Conservation (phyloP, 2,113 vertebrate genomes). For the Heterocephalus glaber region DNA sequence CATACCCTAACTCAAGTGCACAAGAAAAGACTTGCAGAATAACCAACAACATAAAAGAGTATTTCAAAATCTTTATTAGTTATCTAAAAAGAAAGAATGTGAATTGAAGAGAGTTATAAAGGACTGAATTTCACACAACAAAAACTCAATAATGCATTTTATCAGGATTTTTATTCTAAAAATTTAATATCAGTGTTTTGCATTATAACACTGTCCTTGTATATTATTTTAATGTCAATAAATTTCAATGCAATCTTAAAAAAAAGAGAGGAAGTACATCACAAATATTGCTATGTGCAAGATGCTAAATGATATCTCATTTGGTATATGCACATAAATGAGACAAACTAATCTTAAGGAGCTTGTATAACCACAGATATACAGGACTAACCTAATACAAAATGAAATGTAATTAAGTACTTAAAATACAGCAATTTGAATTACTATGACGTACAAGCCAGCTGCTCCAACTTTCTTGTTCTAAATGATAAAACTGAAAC, state of each 20-base stretch:
- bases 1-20: not conserved
- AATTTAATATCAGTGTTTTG: slow-evolving; percentile 17
- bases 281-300: not conserved
- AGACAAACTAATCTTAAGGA: not conserved
- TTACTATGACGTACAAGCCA: slow-evolving; percentile 22
- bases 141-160: slow-evolving; percentile 37
- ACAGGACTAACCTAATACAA: slow-evolving; percentile 25
- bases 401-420: slow-evolving; percentile 41
- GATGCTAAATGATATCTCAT: not conserved
- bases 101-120: slow-evolving; percentile 5
- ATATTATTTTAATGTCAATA: slow-evolving; percentile 18
- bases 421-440: slow-evolving; percentile 14
- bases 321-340: not conserved
- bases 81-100: slow-evolving; percentile 5
- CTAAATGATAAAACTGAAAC: slow-evolving; percentile 30
- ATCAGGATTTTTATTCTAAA: slow-evolving; percentile 31
- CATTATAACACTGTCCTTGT: not conserved
- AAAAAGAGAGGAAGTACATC: not conserved
- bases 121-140: slow-evolving; percentile 21
- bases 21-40: not conserved
- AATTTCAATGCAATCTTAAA: slow-evolving; percentile 14
- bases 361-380: slow-evolving; percentile 13
- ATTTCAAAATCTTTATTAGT: not conserved
- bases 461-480: not conserved
- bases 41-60: not conserved